phyloP scores from a whole-genome alignment of 2,888 invertebrate species.

The Lamellibrachia columna region DNA sequence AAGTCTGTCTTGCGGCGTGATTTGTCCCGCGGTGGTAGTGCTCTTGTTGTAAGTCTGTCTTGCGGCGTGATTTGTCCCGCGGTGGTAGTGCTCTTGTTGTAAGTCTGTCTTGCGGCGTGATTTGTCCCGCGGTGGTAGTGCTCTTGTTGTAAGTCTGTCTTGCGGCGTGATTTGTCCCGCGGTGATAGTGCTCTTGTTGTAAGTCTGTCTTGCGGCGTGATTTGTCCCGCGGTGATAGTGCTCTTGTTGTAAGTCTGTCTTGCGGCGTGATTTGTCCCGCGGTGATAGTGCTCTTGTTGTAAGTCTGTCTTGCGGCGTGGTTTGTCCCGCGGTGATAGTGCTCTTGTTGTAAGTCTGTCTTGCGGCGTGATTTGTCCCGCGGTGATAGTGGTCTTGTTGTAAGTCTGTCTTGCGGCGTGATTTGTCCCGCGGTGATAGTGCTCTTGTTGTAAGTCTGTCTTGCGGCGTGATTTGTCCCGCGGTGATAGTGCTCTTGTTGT shows the following conservation, averaged over 20 bases:
- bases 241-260: conserved; percentile 26
- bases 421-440: too few species aligned
- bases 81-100: conserved; percentile 44
- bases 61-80: not conserved
- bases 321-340: too few species aligned
- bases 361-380: not conserved
- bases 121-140: too few species aligned
- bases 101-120: not conserved
- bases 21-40: too few species aligned
- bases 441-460: conserved; percentile 26
- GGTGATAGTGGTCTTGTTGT: conserved; percentile 44
- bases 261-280: not conserved
- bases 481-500: conserved; percentile 44
- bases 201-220: not conserved
- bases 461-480: not conserved
- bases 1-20: not conserved
- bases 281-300: conserved; percentile 44
- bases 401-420: not conserved
- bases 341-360: conserved; percentile 26
- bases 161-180: not conserved
- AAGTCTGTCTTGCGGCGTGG: not conserved
- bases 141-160: conserved; percentile 26
- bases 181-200: conserved; percentile 44
- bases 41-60: conserved; percentile 26
- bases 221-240: too few species aligned